Evolutionary conservation across 2,113 vertebrate species (phyloP).

Genomic region (Syngnathus floridae): DNA sequence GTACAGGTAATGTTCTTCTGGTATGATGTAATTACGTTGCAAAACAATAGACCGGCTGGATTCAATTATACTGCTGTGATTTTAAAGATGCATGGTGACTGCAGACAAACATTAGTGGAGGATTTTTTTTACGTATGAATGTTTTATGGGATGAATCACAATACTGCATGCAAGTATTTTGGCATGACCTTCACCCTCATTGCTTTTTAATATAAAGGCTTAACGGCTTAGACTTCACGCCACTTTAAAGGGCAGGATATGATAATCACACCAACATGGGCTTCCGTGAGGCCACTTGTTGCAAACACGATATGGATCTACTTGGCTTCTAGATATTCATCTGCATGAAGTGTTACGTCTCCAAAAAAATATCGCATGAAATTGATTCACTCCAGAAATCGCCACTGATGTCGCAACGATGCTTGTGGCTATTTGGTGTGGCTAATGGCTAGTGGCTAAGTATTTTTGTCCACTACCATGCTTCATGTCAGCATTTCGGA

Average conservation of each 20-base stretch:
- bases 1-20: no score
- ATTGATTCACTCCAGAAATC: conserved; percentile 14
- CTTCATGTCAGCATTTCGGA: conserved; percentile 29
- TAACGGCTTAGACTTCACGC: not conserved
- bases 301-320: not conserved
- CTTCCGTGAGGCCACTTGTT: not conserved
- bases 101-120: not conserved
- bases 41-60: no score
- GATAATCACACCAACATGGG: not conserved
- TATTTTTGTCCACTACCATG: conserved; percentile 35
- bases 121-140: not conserved
- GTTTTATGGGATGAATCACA: not conserved
- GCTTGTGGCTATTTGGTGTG: not conserved
- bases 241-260: conserved; percentile 1
- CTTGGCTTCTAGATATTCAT: not conserved
- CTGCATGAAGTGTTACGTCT: conserved; percentile 17
- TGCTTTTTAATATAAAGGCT: conserved; percentile 8
- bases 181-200: conserved; percentile 5
- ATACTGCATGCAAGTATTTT: not conserved
- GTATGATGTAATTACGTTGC: no score
- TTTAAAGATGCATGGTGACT: not conserved
- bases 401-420: conserved; percentile 19
- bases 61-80: no score
- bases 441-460: not conserved
- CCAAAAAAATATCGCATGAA: conserved; percentile 8